Evolutionary conservation across 2,113 vertebrate genomes (phyloP).

Genomic region (Hylia prasina): DNA sequence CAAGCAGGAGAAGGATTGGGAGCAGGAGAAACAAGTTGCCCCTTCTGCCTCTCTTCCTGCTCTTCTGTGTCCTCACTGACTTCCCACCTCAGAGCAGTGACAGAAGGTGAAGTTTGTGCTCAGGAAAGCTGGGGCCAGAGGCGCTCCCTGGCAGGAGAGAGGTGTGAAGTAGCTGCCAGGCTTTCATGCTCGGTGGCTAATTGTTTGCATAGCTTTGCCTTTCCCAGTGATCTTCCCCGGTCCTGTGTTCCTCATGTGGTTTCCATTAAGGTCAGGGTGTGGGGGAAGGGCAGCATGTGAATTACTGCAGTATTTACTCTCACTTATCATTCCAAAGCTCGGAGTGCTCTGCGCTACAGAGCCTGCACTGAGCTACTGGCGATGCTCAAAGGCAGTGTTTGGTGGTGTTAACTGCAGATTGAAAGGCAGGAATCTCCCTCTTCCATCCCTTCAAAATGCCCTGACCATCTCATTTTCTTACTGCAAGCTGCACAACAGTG

Average conservation of each 20-base stretch:
- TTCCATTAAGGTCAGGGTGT: neutral
- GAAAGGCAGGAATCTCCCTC: neutral
- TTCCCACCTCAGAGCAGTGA: neutral
- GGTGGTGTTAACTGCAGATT: neutral
- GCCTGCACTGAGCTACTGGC: neutral
- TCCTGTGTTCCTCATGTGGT: constrained; percentile 10
- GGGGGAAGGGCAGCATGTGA: neutral
- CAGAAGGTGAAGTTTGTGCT: neutral
- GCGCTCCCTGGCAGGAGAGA: neutral
- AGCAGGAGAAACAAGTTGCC: neutral
- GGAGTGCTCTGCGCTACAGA: neutral
- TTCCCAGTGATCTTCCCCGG: neutral
- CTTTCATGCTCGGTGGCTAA: neutral
- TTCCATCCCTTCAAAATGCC: neutral
- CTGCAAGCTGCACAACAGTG: neutral
- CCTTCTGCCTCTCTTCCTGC: neutral
- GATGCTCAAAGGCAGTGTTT: neutral
- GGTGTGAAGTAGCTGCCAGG: neutral
- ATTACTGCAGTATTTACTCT: neutral
- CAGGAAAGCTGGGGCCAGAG: neutral
- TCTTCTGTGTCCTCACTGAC: neutral
- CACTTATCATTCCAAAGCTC: neutral
- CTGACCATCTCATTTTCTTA: neutral
- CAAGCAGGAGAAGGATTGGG: neutral
- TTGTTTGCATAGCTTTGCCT: neutral